Percentiles rank a stretch among this genome's conserved stretches.
Evolutionary conservation across 2,797 vertebrate species (phyloP).

Genomic region (Gambelia wislizenii): DNA sequence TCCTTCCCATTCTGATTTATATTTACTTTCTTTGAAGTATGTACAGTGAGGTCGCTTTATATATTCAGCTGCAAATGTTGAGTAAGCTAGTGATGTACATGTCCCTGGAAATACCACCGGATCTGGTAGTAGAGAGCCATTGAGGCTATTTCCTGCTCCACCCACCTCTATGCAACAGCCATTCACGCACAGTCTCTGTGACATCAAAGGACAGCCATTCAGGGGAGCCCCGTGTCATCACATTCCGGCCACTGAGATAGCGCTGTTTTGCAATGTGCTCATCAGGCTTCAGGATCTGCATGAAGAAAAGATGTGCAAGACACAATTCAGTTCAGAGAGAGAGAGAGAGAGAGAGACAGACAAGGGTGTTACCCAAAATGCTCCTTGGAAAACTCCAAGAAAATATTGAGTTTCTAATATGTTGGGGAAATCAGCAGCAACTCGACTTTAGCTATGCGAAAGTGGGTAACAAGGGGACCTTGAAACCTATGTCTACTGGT

Average conservation of each 20-base stretch:
- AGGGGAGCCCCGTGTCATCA: slow-evolving; percentile 89
- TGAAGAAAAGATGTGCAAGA: slow-evolving; percentile 51
- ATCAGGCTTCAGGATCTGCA: slow-evolving; percentile 91
- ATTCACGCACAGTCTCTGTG: slow-evolving; percentile 94
- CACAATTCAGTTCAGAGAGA: neutral
- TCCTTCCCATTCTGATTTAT: neutral
- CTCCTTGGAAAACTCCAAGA: no score
- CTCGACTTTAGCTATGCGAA: no score
- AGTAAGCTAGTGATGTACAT: neutral
- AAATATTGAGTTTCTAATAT: no score
- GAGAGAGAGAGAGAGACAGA: no score
- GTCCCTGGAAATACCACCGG: neutral
- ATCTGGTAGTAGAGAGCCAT: neutral
- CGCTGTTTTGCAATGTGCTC: slow-evolving; percentile 97
- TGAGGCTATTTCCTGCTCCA: neutral
- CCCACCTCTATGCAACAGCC: slow-evolving; percentile 94
- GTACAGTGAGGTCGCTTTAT: neutral
- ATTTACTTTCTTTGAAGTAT: neutral
- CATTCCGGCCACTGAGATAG: slow-evolving; percentile 94
- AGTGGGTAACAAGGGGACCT: no score
- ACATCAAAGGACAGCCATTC: slow-evolving; percentile 98
- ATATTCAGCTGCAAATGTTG: neutral
- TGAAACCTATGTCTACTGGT: no score
- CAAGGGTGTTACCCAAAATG: no score
- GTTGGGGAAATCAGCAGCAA: no score